Percentiles rank a stretch among this genome's conserved stretches.
These are phyloP conservation scores for Cherax quadricarinatus DNA, from an alignment of 1,140 invertebrate genomes.

Conservation along the genomic window DNA sequence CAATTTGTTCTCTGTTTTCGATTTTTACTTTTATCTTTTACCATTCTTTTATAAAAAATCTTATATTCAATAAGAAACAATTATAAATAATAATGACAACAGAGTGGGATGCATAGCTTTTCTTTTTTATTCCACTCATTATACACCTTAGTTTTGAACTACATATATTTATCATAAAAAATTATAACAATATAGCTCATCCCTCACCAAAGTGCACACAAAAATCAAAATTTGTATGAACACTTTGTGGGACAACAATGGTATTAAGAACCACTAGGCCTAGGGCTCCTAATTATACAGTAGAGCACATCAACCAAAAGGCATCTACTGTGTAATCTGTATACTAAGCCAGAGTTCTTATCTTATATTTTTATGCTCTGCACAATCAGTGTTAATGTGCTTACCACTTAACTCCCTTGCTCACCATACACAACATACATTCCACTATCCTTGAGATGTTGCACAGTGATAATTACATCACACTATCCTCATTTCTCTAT, in stretches of 20 bases:
- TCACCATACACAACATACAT: constrained; percentile 15
- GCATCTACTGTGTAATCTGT: constrained; percentile 70
- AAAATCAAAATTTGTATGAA: constrained; percentile 5
- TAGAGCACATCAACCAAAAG: constrained; percentile 61
- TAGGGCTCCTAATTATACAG: constrained; percentile 71
- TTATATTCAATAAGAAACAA: constrained; percentile 39
- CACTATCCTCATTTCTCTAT: background rate
- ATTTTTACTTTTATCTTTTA: constrained; percentile 23
- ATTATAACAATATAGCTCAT: constrained; percentile 32
- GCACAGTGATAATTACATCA: background rate
- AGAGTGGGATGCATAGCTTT: constrained; percentile 48
- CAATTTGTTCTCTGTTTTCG: constrained; percentile 28
- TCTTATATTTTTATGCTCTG: background rate
- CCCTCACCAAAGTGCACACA: constrained; percentile 6
- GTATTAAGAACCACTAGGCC: constrained; percentile 34
- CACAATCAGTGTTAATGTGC: background rate
- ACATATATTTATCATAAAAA: constrained; percentile 30
- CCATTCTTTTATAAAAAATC: constrained; percentile 54
- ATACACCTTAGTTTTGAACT: constrained; percentile 25
- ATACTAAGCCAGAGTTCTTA: constrained; percentile 64
- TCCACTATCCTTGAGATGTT: background rate
- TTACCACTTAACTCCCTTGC: background rate
- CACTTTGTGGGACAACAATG: background rate
- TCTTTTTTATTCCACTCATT: constrained; percentile 22
- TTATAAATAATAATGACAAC: constrained; percentile 52